These are phyloP conservation scores for Thomomys bottae DNA, from an alignment of 2,113 vertebrate genomes.

Conservation along the genomic window DNA sequence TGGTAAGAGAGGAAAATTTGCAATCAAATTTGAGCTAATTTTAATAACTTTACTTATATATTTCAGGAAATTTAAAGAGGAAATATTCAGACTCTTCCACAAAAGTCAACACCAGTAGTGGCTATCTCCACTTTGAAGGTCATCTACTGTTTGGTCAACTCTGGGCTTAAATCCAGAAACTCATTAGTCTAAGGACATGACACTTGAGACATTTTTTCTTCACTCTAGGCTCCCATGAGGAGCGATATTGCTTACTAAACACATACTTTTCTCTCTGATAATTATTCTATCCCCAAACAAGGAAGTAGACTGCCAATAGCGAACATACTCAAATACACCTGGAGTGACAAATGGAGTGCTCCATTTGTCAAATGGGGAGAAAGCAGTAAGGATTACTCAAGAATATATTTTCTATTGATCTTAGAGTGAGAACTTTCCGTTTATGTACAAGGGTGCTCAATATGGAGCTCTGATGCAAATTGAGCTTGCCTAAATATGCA, in stretches of 20 bases:
- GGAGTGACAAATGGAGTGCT: fast-evolving
- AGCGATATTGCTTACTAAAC: not conserved
- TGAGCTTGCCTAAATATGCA: not conserved
- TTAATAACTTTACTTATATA: not conserved
- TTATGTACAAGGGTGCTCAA: not conserved
- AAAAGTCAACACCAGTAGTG: not conserved
- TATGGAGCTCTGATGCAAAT: not conserved
- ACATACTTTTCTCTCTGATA: not conserved
- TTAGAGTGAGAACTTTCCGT: not conserved
- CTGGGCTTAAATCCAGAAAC: not conserved
- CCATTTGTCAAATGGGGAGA: not conserved
- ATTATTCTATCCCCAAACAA: not conserved
- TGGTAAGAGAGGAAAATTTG: not conserved
- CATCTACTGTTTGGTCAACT: not conserved
- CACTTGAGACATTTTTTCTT: not conserved
- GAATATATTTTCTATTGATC: not conserved
- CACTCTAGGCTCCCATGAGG: not conserved
- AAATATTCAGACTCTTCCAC: not conserved
- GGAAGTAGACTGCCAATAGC: not conserved
- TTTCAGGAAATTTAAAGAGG: not conserved
- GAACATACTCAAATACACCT: not conserved
- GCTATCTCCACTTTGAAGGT: fast-evolving
- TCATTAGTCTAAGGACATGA: not conserved
- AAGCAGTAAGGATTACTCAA: not conserved
- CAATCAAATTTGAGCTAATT: not conserved